A percentile compares a stretch with the other conserved stretches of the same genome.
These are phyloP conservation scores for Eunapius fragilis DNA, from an alignment of 37 sponge, comb jelly and placozoan species.

Conservation along the genomic window DNA sequence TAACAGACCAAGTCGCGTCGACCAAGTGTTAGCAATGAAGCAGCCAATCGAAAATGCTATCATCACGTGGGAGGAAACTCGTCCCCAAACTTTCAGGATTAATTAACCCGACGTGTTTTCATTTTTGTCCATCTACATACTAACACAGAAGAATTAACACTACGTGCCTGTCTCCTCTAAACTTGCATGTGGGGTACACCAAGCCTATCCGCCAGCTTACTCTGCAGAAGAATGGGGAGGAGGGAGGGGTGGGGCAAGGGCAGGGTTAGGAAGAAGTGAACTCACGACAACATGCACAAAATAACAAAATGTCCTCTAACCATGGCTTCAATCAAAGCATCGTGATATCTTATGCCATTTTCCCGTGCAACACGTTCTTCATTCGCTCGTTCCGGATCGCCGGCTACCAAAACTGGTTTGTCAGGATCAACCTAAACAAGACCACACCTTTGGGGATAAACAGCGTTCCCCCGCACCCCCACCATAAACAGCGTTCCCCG, in stretches of 20 bases:
- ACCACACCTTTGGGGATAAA: too few species aligned
- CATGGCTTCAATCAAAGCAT: constrained; percentile 70
- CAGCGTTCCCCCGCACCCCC: not conserved
- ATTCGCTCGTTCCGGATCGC: constrained; percentile 79
- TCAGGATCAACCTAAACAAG: constrained; percentile 70
- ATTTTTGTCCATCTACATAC: too few species aligned
- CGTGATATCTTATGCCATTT: constrained; percentile 81
- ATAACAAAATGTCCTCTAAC: constrained; percentile 35
- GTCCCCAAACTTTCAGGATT: too few species aligned
- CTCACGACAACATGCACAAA: not conserved
- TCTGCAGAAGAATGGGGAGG: constrained; percentile 21
- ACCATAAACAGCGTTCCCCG: not conserved
- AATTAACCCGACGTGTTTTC: too few species aligned
- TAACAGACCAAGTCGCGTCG: constrained; percentile 8
- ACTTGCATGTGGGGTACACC: constrained; percentile 30
- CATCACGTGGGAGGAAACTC: not conserved
- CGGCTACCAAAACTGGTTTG: constrained; percentile 84
- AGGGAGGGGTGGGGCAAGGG: not conserved
- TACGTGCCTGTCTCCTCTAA: not conserved
- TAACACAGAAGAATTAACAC: too few species aligned
- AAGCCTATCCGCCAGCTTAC: constrained; percentile 35
- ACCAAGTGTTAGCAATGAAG: not conserved
- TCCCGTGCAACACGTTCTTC: constrained; percentile 42
- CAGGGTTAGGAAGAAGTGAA: not conserved
- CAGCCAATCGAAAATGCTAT: not conserved